These are phyloP conservation scores for Stichopus chloronotus DNA, from an alignment of 35 echinoderm and acorn worm genomes.

Conservation along the genomic window DNA sequence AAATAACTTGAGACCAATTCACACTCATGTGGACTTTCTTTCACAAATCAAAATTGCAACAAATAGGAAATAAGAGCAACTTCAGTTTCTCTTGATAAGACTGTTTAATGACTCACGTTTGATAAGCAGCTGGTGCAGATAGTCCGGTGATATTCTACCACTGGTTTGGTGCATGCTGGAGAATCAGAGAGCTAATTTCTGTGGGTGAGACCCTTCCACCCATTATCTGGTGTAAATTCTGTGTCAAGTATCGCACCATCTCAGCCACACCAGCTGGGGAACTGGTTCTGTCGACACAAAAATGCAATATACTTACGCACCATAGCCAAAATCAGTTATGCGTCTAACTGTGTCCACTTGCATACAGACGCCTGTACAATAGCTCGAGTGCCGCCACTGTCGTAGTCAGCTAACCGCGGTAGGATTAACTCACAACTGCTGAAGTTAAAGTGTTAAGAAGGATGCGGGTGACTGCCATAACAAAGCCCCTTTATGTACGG, in stretches of 20 bases:
- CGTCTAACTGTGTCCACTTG: not conserved
- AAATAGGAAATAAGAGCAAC: constrained; percentile 16
- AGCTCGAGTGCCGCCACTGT: not conserved
- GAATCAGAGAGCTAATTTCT: constrained; percentile 79
- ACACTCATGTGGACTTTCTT: constrained; percentile 10
- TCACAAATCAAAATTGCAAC: constrained; percentile 5
- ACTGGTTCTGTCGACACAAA: constrained; percentile 10
- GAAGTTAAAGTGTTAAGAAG: not conserved
- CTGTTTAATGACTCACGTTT: not conserved
- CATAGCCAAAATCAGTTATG: not conserved
- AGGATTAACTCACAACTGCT: not conserved
- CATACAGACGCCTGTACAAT: not conserved
- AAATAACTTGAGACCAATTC: not conserved
- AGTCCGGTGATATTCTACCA: constrained; percentile 81
- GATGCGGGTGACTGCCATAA: not conserved
- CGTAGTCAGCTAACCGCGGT: not conserved
- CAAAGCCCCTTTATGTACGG: not conserved
- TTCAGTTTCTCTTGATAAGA: not conserved
- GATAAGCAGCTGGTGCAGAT: constrained; percentile 67
- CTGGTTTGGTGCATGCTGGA: constrained; percentile 64
- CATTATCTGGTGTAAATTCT: constrained; percentile 73
- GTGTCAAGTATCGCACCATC: constrained; percentile 71
- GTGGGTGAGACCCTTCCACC: constrained; percentile 81
- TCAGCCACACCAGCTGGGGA: not conserved
- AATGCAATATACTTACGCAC: constrained; percentile 1